phyloP scores from a whole-genome alignment of 2,797 vertebrate species.

The Eulemur coronatus region DNA sequence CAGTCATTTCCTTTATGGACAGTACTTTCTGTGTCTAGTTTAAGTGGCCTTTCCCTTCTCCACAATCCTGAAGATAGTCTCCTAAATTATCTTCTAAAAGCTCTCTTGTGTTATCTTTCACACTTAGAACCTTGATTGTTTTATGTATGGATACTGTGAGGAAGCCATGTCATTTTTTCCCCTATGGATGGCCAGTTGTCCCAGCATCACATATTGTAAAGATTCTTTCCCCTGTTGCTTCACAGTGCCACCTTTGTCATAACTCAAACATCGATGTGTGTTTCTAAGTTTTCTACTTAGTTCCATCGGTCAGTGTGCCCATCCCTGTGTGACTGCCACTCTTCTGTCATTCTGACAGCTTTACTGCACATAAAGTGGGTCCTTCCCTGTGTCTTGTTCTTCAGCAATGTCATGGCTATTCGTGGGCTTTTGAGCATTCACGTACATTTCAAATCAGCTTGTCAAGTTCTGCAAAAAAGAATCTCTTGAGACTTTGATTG shows the following conservation, averaged over 20 bases:
- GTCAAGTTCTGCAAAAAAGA: neutral
- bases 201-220: neutral
- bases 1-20: neutral
- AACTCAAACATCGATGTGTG: accelerated
- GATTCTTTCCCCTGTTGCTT: neutral
- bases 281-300: neutral
- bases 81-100: neutral
- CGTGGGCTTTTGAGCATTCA: neutral
- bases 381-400: neutral
- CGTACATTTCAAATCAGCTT: neutral
- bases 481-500: neutral
- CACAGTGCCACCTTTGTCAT: neutral
- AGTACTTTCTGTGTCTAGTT: neutral
- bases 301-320: neutral
- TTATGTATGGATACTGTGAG: neutral
- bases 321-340: neutral
- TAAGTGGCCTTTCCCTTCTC: neutral
- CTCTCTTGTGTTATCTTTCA: neutral
- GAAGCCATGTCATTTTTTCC: neutral
- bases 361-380: accelerated
- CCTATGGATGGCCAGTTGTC: accelerated
- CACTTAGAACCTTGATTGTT: too few species aligned
- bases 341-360: neutral
- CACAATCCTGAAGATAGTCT: neutral
- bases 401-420: neutral